A percentile compares a stretch with the other conserved stretches of the same genome.
phyloP scores from a whole-genome alignment of 2,888 invertebrate genomes.

The Drosophila algonquin region DNA sequence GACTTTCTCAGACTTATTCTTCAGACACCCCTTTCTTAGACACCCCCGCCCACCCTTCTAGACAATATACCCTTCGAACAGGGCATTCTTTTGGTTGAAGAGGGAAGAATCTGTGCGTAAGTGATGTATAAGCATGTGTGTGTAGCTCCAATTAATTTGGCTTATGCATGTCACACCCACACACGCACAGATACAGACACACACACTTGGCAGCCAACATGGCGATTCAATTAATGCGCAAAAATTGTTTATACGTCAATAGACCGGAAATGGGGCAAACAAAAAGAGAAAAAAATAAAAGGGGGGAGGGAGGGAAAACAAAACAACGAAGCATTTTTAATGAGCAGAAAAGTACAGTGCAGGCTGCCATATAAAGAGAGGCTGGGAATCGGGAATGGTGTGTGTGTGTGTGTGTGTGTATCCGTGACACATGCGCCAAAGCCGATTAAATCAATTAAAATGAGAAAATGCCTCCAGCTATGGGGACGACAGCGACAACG shows the following conservation, averaged over 20 bases:
- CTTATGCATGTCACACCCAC: conserved; percentile 69
- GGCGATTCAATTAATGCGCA: conserved; percentile 73
- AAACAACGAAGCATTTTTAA: conserved; percentile 63
- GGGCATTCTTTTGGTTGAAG: conserved; percentile 28
- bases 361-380: not conserved
- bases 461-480: conserved; percentile 56
- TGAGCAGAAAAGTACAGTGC: conserved; percentile 46
- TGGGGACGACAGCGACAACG: conserved; percentile 28
- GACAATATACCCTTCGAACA: not conserved
- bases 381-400: conserved; percentile 5
- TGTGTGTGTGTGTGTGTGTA: not conserved
- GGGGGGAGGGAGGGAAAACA: conserved; percentile 13
- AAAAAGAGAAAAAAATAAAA: conserved; percentile 6
- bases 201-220: conserved; percentile 16
- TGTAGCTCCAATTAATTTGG: conserved; percentile 72
- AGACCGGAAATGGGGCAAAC: conserved; percentile 66
- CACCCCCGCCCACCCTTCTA: not conserved
- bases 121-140: conserved; percentile 31
- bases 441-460: conserved; percentile 78
- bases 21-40: too few relatives aligned
- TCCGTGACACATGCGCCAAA: conserved; percentile 53
- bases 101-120: conserved; percentile 2
- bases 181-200: conserved; percentile 12
- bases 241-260: conserved; percentile 76
- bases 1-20: too few relatives aligned